phyloP scores from a whole-genome alignment of 2,797 vertebrate genomes.

The Sebastes vulpes region DNA sequence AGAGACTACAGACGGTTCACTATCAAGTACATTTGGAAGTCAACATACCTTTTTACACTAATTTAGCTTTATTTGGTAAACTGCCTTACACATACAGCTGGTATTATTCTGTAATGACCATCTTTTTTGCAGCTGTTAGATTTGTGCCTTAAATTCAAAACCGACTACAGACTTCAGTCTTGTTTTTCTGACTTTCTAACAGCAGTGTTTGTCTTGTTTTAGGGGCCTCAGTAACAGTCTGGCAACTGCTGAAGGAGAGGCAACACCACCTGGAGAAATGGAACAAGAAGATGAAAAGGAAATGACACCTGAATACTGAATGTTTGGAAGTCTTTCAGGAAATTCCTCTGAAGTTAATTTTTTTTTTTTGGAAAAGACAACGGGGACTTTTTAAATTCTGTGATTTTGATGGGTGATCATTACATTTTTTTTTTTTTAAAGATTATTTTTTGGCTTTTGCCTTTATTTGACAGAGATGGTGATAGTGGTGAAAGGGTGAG shows the following conservation, averaged over 20 bases:
- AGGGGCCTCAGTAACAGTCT: slow-evolving; percentile 75
- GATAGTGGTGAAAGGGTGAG: too few species aligned
- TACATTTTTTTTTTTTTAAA: not conserved
- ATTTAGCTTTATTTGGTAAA: not conserved
- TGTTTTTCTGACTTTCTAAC: not conserved
- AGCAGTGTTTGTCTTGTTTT: not conserved
- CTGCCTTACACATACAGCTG: not conserved
- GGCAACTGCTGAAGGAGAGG: slow-evolving; percentile 79
- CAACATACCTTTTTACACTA: not conserved
- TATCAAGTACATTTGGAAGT: not conserved
- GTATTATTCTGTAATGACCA: not conserved
- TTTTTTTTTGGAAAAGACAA: not conserved
- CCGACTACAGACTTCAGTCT: not conserved
- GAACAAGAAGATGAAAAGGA: slow-evolving; percentile 76
- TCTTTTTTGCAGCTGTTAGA: not conserved
- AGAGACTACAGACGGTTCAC: fast-evolving
- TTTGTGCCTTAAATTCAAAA: not conserved
- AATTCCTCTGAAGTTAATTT: not conserved
- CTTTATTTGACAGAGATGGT: too few species aligned
- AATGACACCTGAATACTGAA: slow-evolving; percentile 32
- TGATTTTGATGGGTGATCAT: not conserved
- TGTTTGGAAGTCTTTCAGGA: not conserved
- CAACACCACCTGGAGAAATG: slow-evolving; percentile 64
- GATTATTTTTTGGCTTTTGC: too few species aligned
- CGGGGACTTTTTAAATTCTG: not conserved